These are phyloP conservation scores for Axea sp. DNA, from an alignment of 2,888 invertebrate genomes.

Conservation along the genomic window DNA sequence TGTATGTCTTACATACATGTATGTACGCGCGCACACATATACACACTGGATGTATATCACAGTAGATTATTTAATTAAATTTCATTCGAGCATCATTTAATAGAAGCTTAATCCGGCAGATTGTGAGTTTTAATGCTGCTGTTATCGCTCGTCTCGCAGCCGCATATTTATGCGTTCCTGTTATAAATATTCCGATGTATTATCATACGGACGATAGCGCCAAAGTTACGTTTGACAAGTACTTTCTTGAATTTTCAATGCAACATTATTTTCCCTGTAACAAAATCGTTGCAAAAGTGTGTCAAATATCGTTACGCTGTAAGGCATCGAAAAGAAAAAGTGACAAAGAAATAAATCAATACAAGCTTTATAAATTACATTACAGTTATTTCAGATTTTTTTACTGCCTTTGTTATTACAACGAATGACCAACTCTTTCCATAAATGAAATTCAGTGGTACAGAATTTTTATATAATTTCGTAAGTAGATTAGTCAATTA, in stretches of 20 bases:
- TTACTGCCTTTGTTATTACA: no score
- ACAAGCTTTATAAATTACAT: no score
- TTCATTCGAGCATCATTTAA: constrained; percentile 22
- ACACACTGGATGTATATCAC: neutral
- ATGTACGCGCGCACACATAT: no score
- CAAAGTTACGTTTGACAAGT: constrained; percentile 36
- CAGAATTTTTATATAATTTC: no score
- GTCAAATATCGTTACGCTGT: no score
- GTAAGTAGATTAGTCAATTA: no score
- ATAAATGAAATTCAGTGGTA: no score
- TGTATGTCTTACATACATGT: no score
- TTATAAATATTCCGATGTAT: constrained; percentile 16
- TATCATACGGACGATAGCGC: constrained; percentile 13
- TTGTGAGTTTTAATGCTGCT: constrained; percentile 7
- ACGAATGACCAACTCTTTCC: no score
- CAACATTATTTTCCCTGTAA: constrained; percentile 8
- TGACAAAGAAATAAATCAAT: no score
- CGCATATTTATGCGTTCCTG: neutral
- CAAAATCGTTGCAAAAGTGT: constrained; percentile 6
- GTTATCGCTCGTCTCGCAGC: constrained; percentile 1
- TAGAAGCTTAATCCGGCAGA: constrained; percentile 9
- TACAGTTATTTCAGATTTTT: no score
- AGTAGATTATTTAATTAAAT: constrained; percentile 15
- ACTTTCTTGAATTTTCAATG: constrained; percentile 66
- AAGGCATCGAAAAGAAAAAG: no score